Evolutionary conservation across 2,888 invertebrate genomes (phyloP), one percentile per base, ranked within the genome.

Genomic region (Loripinus fragilis): DNA sequence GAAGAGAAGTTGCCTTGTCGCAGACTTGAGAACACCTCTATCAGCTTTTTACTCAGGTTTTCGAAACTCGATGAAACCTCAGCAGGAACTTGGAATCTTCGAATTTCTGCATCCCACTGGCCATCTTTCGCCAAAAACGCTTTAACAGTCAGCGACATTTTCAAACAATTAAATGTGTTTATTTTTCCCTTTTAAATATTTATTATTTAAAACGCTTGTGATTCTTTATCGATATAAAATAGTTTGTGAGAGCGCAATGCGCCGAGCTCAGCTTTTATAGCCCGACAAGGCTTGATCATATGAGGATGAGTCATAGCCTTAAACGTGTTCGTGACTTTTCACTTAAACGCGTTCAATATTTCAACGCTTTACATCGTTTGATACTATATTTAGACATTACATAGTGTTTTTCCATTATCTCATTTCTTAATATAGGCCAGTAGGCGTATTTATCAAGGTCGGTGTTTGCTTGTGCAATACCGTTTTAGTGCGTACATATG

Each of bases 61-160:
- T 93, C 89, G 87, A 94, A 96, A 90, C 94, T 95, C 10, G 94
- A 94, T 0, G 94, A 94, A 3, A 94, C 94, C 83, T 94, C 94
- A 71, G 93, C 93, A 74, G 95, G 95, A 20, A 96, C 90, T 0
- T 94, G 93, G 91, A 96, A 96, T 81, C 96, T 94, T 65, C 96
- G 94, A 12, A 96, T 95, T 93, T 87, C 88, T 17, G 64, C 81
- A 20, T 80, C 76, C 95, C 94, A 23, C 95, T 95, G 93, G 30
- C 83, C 88, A 42, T 76, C 80, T 25, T 85, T 85, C 71, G 88
- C 88, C 69, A 91, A 81, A 75, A 88, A 91, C 17, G 91, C 91
- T 83, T 92, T 92, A 33, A 92, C 91, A 67, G 89, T 90, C 74
- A 60, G 60, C 60, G 91, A 89, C 92, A 92, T 92, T 17, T 81